These are phyloP conservation scores for Phoenoteleia sp. DNA, from an alignment of 2,888 invertebrate genomes.

Conservation along the genomic window DNA sequence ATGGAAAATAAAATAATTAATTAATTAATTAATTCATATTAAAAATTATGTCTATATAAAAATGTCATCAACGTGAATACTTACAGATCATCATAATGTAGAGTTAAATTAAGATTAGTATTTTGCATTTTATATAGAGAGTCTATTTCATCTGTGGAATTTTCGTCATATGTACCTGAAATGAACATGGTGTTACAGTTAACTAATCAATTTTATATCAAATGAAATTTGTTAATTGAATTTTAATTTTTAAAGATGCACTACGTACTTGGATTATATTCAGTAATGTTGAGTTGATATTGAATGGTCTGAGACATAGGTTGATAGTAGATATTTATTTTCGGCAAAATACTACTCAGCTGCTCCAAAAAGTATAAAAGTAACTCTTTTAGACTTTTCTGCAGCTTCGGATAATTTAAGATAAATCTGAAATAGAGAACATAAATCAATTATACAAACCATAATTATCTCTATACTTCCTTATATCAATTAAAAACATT, in stretches of 20 bases:
- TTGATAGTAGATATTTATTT: constrained; percentile 85
- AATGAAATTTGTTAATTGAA: background rate
- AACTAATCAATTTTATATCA: too few species aligned
- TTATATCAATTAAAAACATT: too few species aligned
- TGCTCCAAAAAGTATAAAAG: constrained; percentile 89
- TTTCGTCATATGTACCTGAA: constrained; percentile 85
- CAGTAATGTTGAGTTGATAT: constrained; percentile 90
- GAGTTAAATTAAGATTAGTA: constrained; percentile 89
- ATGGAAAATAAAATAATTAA: too few species aligned
- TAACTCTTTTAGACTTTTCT: constrained; percentile 89
- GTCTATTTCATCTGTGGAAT: constrained; percentile 84
- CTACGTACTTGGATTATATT: constrained; percentile 88
- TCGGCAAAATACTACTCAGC: constrained; percentile 87
- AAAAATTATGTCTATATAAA: too few species aligned
- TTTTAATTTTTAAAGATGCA: background rate
- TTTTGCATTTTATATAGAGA: constrained; percentile 86
- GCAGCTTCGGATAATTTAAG: constrained; percentile 91
- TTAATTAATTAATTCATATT: too few species aligned
- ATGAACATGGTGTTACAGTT: too few species aligned
- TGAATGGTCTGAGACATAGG: constrained; percentile 81
- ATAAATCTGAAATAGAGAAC: constrained; percentile 90
- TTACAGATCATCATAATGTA: constrained; percentile 88
- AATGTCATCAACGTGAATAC: too few species aligned
- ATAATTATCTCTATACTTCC: too few species aligned
- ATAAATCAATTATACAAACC: constrained; percentile 21